These are phyloP conservation scores for Bos taurus DNA, from an alignment of 2,113 vertebrate species.

Conservation along the genomic window ARS-UCD2.0 NC_037334.1:74777501-74778000, in stretches of 20 bases:
- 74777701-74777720: not conserved
- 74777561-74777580: not conserved
- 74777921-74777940: not conserved
- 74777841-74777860: not conserved
- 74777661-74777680: not conserved
- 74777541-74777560: not conserved
- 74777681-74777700: not conserved
- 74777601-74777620: not conserved
- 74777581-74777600: not conserved
- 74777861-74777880: not conserved
- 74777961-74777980: not conserved
- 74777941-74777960: not conserved
- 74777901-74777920: rapidly evolving
- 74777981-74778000: not conserved
- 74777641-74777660: not conserved
- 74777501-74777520: not conserved
- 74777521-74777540: not conserved
- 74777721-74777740: not conserved
- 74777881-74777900: not conserved
- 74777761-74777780: not conserved
- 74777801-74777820: not conserved
- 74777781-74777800: not conserved
- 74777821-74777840: not conserved
- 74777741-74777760: not conserved
- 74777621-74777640: not conserved